Evolutionary conservation across 2,797 vertebrate species (phyloP).

Genomic region (Columba guinea): DNA sequence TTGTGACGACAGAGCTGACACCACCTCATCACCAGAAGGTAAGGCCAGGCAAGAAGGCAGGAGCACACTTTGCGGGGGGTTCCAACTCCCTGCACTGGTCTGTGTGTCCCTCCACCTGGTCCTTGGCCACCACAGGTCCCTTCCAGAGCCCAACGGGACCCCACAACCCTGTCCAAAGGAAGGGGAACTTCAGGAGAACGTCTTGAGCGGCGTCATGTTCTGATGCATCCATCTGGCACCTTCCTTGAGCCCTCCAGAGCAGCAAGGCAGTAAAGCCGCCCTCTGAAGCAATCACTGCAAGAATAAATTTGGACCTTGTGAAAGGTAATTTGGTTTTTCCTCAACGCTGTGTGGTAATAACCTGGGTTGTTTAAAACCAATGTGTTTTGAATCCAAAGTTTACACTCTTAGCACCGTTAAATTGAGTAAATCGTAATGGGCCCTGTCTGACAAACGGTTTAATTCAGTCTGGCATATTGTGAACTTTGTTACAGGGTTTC

Average conservation of each 20-base stretch:
- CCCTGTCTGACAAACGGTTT: slow-evolving; percentile 49
- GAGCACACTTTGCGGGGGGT: fast-evolving
- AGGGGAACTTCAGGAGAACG: neutral
- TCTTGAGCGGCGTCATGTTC: neutral
- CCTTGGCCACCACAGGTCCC: neutral
- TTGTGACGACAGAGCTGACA: neutral
- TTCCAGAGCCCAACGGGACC: neutral
- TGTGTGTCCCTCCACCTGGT: fast-evolving
- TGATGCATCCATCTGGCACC: neutral
- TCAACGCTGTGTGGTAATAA: neutral
- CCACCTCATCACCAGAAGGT: neutral
- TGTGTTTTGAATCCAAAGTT: slow-evolving; percentile 55
- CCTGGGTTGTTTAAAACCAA: slow-evolving; percentile 36
- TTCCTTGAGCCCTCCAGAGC: neutral
- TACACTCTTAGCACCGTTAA: slow-evolving; percentile 21
- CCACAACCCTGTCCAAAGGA: neutral
- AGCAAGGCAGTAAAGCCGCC: neutral
- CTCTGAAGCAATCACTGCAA: neutral
- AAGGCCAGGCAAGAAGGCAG: neutral
- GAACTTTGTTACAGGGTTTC: neutral
- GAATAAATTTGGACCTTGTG: neutral
- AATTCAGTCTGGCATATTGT: slow-evolving; percentile 9
- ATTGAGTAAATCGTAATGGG: neutral
- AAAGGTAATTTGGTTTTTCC: neutral
- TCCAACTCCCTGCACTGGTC: fast-evolving